phyloP scores from a whole-genome alignment of 2,797 vertebrate species.

The Scleropages formosus region DNA sequence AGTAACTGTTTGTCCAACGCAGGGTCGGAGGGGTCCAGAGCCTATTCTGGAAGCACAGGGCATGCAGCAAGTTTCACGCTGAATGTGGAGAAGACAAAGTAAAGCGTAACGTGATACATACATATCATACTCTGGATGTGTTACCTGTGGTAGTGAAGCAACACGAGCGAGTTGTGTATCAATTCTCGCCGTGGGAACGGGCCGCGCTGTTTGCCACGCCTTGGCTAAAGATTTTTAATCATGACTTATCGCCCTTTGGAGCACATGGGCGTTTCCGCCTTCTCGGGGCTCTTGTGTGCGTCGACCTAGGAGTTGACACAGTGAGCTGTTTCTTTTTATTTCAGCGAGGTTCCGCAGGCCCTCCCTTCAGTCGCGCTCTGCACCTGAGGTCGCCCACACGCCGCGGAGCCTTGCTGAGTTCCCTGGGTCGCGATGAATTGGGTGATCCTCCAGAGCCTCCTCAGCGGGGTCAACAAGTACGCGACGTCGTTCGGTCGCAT shows the following conservation, averaged over 20 bases:
- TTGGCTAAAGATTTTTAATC: constrained; percentile 11
- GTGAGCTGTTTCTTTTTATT: not conserved
- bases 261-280: constrained; percentile 18
- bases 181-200: not conserved
- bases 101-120: too few species aligned
- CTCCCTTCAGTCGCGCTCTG: constrained; percentile 2
- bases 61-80: too few species aligned
- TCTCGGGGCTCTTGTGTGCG: not conserved
- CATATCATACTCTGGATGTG: too few species aligned
- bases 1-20: too few species aligned
- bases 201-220: not conserved
- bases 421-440: constrained; percentile 75
- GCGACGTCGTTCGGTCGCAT: constrained; percentile 84
- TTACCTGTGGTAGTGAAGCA: too few species aligned
- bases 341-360: constrained; percentile 9
- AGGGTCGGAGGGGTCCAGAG: too few species aligned
- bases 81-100: too few species aligned
- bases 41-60: too few species aligned
- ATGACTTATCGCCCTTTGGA: not conserved
- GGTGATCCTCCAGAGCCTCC: constrained; percentile 76
- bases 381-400: not conserved
- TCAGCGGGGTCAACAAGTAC: constrained; percentile 84
- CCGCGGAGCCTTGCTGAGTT: not conserved
- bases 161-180: too few species aligned
- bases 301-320: not conserved